Evolutionary conservation across 1,140 invertebrate species (phyloP), one percentile per base, ranked within the genome.

Genomic region (Goniozus legneri): DNA sequence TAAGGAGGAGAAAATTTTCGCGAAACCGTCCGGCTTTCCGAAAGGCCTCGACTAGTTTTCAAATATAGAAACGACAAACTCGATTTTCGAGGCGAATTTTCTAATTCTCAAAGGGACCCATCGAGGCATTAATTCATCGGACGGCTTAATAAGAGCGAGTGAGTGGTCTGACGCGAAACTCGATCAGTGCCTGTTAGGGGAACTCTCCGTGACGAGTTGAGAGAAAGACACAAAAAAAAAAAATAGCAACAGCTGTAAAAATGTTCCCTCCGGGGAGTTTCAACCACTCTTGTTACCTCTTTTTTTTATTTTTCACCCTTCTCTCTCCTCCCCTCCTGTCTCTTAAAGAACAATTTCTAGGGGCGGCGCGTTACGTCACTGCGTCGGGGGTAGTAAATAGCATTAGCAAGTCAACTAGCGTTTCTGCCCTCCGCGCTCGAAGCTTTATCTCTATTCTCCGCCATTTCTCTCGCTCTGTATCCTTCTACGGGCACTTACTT

Each of bases 341-440:
- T 38, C 21, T 38, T 38, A 20, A 58, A 43, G 51, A 45, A 60
- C 46, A 60, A 46, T 60, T 60, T 59, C 37, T 47, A 40, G 21
- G 36, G 36, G 30, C 31, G 37, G 21, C 22, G 22, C 43, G 44
- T 57, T 60, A 55, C 59, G 54, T 62, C 48, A 55, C 50, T 58
- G 52, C 36, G 40, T 14, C 15, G 43, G 18, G 33, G 56, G 53
- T 56, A 60, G 65, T 67, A 71, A 71, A 71, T 69, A 68, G 60
- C 60, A 71, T 71, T 71, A 71, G 65, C 69, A 71, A 69, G 67
- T 71, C 69, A 71, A 69, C 67, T 67, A 67, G 61, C 63, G 60
- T 57, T 60, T 63, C n/a, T 64, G 45, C 64, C 66, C 54, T 51
- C 41, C 24, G 4, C n/a, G n/a, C n/a, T n/a, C n/a, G n/a, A n/a